Base-by-base conservation (phyloP, 2,113 vertebrate species). In the Colistium nudipinnis region DNA sequence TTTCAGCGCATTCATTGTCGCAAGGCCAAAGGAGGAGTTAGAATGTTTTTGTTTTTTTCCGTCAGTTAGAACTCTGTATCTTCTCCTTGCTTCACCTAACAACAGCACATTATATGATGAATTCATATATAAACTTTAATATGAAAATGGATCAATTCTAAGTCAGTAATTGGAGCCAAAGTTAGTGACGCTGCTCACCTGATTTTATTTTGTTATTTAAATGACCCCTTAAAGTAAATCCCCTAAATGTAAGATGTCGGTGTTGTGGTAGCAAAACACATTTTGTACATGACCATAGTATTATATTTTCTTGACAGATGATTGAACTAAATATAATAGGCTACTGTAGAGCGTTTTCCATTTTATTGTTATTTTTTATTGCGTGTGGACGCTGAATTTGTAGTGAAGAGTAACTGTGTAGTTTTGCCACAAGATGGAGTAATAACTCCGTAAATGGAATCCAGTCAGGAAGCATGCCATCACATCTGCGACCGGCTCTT, bases 401-500 rank as follows among this genome's bases (percentile, higher is more conserved):
- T 11, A 57, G 3, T 28, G 33, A 6, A 14, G 17, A 39, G 61
- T 7, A 64, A 24, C 11, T 64, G 24, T 69, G 7, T 31, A 7
- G 4, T 60, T 44, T 60, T 36, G 33, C 83, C 90, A 90, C 83
- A 60, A 89, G 90, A 83, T 87, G 89, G 90, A 53, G 83, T 9
- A 54, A 55, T 56, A 60, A 47, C 47, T 63, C 80, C 64, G 84
- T 44, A 19, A 76, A 81, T 38, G 14, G 24, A 54, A 60, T 57
- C 16, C 6, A 17, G 67, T 24, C 24, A 22, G 36, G 9, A 27
- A 41, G 47, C 57, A 44, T 54, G 63, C 1, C n/a, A 28, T 51
- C 45, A 39, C 4, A 35, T n/a, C 30, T 44, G 22, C 16, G 6
- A n/a, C 24, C 16, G 20, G 30, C 20, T 63, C 27, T 78, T 74